These are phyloP conservation scores for Dynastes tityus DNA, from an alignment of 2,888 invertebrate species.

Conservation along the genomic window DNA sequence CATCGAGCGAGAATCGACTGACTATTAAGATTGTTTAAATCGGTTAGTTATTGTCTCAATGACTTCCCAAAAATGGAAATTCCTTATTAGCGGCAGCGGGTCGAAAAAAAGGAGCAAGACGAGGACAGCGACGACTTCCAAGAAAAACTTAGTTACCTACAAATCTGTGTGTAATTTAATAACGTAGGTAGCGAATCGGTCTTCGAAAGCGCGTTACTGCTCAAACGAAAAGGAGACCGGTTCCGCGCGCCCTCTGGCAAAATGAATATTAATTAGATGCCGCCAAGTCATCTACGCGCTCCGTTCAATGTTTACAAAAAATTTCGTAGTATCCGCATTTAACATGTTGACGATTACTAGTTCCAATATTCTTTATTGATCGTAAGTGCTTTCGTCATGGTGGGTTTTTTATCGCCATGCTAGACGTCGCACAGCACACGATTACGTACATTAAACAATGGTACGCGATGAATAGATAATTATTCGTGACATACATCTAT, in stretches of 20 bases:
- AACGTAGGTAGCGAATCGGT: constrained; percentile 36
- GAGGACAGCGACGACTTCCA: background rate
- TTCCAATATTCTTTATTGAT: constrained; percentile 41
- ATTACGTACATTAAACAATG: constrained; percentile 9
- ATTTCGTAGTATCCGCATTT: constrained; percentile 32
- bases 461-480: constrained; percentile 27
- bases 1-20: constrained; percentile 1
- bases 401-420: constrained; percentile 33
- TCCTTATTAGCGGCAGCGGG: constrained; percentile 42
- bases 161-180: constrained; percentile 32
- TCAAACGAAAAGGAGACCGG: constrained; percentile 53
- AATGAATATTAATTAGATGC: constrained; percentile 55
- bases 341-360: constrained; percentile 41
- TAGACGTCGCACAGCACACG: constrained; percentile 14
- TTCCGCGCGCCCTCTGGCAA: constrained; percentile 55
- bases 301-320: constrained; percentile 48
- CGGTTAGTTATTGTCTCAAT: constrained; percentile 43
- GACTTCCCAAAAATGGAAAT: constrained; percentile 45
- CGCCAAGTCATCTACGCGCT: constrained; percentile 48
- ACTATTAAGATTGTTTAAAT: constrained; percentile 42
- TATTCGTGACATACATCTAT: constrained; percentile 23
- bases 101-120: constrained; percentile 22
- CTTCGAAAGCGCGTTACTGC: constrained; percentile 23
- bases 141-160: constrained; percentile 31
- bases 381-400: constrained; percentile 32